These are phyloP conservation scores for Amphilophus citrinellus DNA, from an alignment of 2,113 vertebrate genomes.

Conservation along the genomic window DNA sequence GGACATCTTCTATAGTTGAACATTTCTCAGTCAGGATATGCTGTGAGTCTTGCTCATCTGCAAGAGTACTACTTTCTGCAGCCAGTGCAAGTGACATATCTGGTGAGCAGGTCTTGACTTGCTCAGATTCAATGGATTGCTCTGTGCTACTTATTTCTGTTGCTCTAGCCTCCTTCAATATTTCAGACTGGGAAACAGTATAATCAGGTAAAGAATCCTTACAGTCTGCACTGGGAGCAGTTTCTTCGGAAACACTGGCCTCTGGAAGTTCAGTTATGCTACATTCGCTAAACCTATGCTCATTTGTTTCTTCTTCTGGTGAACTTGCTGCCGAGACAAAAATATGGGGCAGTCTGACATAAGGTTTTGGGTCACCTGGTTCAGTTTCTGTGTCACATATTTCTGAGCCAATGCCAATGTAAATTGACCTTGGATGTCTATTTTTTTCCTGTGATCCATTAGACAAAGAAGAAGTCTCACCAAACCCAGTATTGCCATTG, in stretches of 20 bases:
- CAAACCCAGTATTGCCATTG: neutral
- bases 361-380: conserved; percentile 40
- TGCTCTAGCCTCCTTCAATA: neutral
- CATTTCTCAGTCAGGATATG: neutral
- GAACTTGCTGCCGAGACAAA: conserved; percentile 78
- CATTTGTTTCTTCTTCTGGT: conserved; percentile 71
- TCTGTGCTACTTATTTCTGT: conserved; percentile 20
- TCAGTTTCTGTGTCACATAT: conserved; percentile 25
- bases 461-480: neutral
- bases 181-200: neutral
- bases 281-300: conserved; percentile 10
- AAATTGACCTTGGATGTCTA: conserved; percentile 53
- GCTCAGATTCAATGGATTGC: conserved; percentile 1
- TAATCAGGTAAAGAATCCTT: conserved; percentile 28
- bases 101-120: conserved; percentile 20
- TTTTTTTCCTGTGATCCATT: conserved; percentile 16
- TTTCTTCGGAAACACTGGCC: conserved; percentile 19
- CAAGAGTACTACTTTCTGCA: neutral
- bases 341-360: conserved; percentile 72
- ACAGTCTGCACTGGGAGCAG: neutral
- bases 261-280: conserved; percentile 22
- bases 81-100: neutral
- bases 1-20: neutral
- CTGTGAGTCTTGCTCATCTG: conserved; percentile 21
- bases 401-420: conserved; percentile 67